phyloP scores from a whole-genome alignment of 2,888 invertebrate species.

The Aphodius sticticus region DNA sequence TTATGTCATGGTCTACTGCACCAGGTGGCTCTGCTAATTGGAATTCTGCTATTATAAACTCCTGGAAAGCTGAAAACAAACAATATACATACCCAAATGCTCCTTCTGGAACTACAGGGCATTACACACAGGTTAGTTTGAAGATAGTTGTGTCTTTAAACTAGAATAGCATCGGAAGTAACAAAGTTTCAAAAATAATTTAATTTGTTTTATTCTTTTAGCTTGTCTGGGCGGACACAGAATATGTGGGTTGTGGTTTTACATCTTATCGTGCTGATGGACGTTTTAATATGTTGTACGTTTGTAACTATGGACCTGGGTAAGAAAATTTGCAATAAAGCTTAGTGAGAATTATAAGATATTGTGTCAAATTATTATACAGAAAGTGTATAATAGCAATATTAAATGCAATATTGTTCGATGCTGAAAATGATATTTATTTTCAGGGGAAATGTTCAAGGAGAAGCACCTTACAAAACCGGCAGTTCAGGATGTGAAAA shows the following conservation, averaged over 20 bases:
- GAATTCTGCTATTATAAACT: constrained; percentile 16
- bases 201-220: background rate
- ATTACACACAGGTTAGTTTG: constrained; percentile 30
- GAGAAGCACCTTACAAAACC: constrained; percentile 6
- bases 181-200: no score
- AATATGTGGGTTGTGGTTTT: constrained; percentile 31
- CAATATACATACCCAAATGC: constrained; percentile 8
- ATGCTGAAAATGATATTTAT: no score
- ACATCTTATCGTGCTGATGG: constrained; percentile 7
- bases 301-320: constrained; percentile 34
- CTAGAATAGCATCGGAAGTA: no score
- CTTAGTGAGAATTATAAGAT: no score
- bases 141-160: background rate
- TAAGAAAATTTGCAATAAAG: no score
- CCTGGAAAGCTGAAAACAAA: constrained; percentile 22
- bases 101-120: constrained; percentile 5
- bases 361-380: no score
- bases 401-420: no score
- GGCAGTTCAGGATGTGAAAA: constrained; percentile 11
- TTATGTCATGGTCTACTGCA: background rate
- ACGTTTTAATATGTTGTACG: constrained; percentile 6
- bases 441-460: background rate
- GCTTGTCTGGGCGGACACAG: constrained; percentile 27
- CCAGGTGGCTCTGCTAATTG: background rate
- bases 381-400: no score